Evolutionary conservation across 1,140 invertebrate species (phyloP).

Genomic region (Phthorimaea operculella): DNA sequence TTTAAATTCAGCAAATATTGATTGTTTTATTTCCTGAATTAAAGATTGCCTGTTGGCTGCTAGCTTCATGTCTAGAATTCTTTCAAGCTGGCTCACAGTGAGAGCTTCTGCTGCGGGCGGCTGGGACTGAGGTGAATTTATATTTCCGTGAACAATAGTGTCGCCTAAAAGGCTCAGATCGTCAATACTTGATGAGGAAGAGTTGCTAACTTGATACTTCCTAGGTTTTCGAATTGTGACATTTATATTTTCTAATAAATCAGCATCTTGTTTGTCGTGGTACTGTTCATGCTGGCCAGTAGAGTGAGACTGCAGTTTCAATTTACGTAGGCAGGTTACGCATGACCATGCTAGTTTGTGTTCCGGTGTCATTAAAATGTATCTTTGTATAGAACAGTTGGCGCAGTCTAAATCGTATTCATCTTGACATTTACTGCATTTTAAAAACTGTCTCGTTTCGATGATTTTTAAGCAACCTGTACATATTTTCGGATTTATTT

Average conservation of each 20-base stretch:
- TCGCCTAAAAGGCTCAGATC: neutral
- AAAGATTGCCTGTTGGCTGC: neutral
- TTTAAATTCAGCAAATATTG: neutral
- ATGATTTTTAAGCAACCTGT: neutral
- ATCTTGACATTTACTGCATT: neutral
- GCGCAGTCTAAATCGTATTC: neutral
- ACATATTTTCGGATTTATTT: neutral
- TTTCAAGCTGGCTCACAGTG: neutral
- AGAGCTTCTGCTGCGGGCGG: neutral
- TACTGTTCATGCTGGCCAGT: neutral
- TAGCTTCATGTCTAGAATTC: neutral
- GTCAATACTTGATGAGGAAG: neutral
- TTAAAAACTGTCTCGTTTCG: neutral
- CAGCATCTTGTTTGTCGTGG: neutral
- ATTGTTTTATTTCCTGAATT: neutral
- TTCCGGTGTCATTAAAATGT: neutral
- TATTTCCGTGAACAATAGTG: neutral
- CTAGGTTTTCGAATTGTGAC: neutral
- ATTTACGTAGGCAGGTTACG: neutral
- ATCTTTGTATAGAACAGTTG: neutral
- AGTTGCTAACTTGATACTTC: neutral
- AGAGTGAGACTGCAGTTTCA: neutral
- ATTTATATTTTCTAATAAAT: neutral
- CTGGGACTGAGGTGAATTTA: neutral
- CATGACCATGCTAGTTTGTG: neutral